Percentiles rank a stretch among this genome's conserved stretches.
Evolutionary conservation across 2,888 invertebrate species (phyloP).

Genomic region (Allygus modestus): DNA sequence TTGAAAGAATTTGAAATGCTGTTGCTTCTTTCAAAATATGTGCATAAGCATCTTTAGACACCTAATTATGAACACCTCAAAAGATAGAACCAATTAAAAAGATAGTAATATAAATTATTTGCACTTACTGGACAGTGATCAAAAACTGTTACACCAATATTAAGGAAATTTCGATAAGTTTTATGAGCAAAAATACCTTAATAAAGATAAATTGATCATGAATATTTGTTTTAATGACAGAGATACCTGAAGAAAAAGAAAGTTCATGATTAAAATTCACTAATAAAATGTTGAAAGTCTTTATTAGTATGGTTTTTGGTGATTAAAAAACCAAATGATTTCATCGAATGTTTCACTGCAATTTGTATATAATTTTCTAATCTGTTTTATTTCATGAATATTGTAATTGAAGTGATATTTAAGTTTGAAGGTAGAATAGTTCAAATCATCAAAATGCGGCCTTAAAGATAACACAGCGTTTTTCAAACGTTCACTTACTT

Average conservation of each 20-base stretch:
- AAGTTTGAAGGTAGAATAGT: slow-evolving; percentile 32
- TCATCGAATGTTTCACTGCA: slow-evolving; percentile 46
- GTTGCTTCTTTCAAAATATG: too few relatives aligned
- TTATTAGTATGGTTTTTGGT: neutral
- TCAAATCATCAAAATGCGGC: slow-evolving; percentile 38
- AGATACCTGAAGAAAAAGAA: neutral
- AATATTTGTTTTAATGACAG: neutral
- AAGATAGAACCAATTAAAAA: too few relatives aligned
- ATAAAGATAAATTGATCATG: too few relatives aligned
- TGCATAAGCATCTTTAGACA: too few relatives aligned
- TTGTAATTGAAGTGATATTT: slow-evolving; percentile 20
- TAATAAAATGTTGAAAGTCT: neutral
- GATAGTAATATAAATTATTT: too few relatives aligned
- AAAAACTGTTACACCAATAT: too few relatives aligned
- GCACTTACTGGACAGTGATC: too few relatives aligned
- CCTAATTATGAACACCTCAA: too few relatives aligned
- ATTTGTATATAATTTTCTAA: slow-evolving; percentile 17
- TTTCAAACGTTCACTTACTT: slow-evolving; percentile 40
- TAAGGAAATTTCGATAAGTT: too few relatives aligned
- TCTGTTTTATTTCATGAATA: slow-evolving; percentile 1
- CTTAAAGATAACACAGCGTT: slow-evolving; percentile 39
- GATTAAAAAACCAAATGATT: slow-evolving; percentile 35
- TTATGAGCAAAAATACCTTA: too few relatives aligned
- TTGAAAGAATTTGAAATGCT: too few relatives aligned
- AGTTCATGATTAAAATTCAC: neutral